Base-by-base conservation (phyloP, 2,888 invertebrate species). In the Nemapogon koenigi region DNA sequence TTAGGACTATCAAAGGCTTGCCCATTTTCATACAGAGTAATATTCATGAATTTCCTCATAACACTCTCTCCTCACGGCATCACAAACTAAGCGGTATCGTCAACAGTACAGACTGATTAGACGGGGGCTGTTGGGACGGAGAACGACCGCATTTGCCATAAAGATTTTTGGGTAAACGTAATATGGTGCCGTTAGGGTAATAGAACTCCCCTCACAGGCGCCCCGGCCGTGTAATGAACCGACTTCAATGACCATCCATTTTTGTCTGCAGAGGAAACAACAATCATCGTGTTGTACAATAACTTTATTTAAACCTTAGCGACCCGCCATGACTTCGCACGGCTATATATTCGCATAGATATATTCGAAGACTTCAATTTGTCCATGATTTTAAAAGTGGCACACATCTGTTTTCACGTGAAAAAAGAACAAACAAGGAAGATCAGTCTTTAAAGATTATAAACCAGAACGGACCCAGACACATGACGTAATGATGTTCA, bases 151-250 rank as follows among this genome's bases (percentile, higher is more conserved):
- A 39, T 55, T 54, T 49, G 58, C 64, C 54, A 65, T 69, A 69
- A 68, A 69, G 61, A 69, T 68, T 69, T 73, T 72, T 69, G 69
- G 70, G 70, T 69, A 67, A 46, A 47, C 45, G 71, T 71, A 73
- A 76, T 75, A 75, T 64, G 57, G 58, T 53, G 67, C 66, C 69
- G 68, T 75, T 75, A 64, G 62, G 62, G 65, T 73, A 69, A 73
- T 71, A 72, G 73, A 63, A 69, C 58, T 60, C 56, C 57, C 31
- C 33, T 33, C 27, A 15, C 13, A 25, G 18, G 17, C 28, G 28
- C 16, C 16, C 15, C 32, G 10, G 14, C 19, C 15, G 16, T 8
- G 37, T 38, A 33, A 33, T 27, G 28, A 33, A 33, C 39, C 11
- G 30, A 33, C 38, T 32, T 31, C 14, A 19, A 33, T 33, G 33